phyloP scores from a whole-genome alignment of 2,888 invertebrate genomes.

The Leptarthrus brevirostris region DNA sequence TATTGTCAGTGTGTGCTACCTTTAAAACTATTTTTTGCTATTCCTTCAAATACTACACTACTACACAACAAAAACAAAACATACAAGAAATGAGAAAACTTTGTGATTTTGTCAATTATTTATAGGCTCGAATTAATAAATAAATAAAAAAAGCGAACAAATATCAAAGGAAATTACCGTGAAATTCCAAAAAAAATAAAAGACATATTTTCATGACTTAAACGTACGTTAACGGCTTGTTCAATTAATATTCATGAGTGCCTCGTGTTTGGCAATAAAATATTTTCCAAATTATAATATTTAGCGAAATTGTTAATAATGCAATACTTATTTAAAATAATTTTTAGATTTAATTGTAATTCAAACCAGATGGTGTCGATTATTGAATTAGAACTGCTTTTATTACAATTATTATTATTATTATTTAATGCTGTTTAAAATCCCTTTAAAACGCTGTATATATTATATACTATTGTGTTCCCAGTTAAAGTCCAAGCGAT shows the following conservation, averaged over 20 bases:
- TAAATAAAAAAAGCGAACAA: background rate
- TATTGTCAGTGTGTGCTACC: no score
- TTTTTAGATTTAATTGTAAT: background rate
- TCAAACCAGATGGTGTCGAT: background rate
- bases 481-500: background rate
- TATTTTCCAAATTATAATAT: constrained; percentile 1
- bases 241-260: constrained; percentile 17
- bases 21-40: no score
- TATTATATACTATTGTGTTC: constrained; percentile 1
- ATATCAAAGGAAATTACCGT: background rate
- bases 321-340: background rate
- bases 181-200: no score
- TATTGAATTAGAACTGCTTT: constrained; percentile 10
- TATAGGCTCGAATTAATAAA: background rate
- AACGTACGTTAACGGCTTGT: constrained; percentile 14
- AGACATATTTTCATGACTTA: background rate
- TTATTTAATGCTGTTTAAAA: no score
- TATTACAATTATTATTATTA: background rate
- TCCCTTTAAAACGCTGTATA: constrained; percentile 1
- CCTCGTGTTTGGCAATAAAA: constrained; percentile 31
- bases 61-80: no score
- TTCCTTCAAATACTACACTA: no score
- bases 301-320: constrained; percentile 15
- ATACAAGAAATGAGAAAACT: no score
- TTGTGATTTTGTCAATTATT: constrained; percentile 23